Percentiles rank a stretch among this genome's conserved stretches.
Conservation (phyloP, 2,113 vertebrate genomes). For the Mustela nigripes region DNA sequence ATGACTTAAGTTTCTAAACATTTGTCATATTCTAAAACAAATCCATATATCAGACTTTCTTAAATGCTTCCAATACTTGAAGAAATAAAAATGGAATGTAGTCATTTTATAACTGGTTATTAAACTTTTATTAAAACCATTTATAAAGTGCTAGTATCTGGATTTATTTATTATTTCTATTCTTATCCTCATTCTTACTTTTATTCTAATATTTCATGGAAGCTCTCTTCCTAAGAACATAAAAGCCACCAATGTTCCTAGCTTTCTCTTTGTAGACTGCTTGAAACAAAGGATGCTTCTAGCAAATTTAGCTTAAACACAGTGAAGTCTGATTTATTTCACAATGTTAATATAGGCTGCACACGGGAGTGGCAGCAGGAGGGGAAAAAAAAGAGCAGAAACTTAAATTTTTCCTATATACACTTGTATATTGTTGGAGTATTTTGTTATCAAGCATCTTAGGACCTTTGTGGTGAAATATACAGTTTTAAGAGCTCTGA, state of each 20-base stretch:
- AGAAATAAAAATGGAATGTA: slow-evolving; percentile 16
- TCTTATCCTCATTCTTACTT: not conserved
- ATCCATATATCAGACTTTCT: not conserved
- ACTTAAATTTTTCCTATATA: not conserved
- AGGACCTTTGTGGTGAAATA: not conserved
- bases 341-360: not conserved
- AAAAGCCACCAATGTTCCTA: not conserved
- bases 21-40: slow-evolving; percentile 13
- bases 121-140: slow-evolving; percentile 1
- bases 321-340: not conserved
- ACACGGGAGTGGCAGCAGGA: not conserved
- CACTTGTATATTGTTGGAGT: not conserved
- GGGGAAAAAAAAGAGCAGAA: not conserved
- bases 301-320: not conserved
- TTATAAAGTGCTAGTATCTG: not conserved
- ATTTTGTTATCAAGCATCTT: not conserved
- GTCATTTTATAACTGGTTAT: not conserved
- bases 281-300: not conserved
- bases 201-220: not conserved
- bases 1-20: not conserved
- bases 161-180: not conserved
- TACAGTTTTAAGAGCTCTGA: not conserved
- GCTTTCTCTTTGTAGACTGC: not conserved
- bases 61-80: not conserved
- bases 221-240: not conserved